A percentile compares a stretch with the other conserved stretches of the same genome.
phyloP scores from a whole-genome alignment of 1,140 invertebrate species.

The Zaprionus lachaisei region DNA sequence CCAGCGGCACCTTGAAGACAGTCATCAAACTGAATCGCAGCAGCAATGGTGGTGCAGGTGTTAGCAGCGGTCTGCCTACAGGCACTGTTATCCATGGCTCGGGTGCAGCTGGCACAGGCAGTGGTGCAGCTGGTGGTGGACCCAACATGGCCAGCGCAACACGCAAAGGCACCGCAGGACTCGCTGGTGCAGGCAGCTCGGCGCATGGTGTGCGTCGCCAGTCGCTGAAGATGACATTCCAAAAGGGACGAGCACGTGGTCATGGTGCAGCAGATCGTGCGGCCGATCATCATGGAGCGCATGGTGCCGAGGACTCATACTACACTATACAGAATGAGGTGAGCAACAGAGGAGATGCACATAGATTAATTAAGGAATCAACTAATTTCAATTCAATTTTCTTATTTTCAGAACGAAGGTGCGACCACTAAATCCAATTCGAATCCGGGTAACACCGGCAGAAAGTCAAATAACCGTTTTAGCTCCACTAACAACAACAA shows the following conservation, averaged over 20 bases:
- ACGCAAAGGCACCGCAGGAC: conserved; percentile 51
- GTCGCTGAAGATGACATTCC: conserved; percentile 92
- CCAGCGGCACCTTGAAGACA: conserved; percentile 91
- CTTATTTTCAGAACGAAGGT: conserved; percentile 77
- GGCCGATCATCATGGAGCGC: conserved; percentile 84
- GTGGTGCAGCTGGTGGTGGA: conserved; percentile 79
- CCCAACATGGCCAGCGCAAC: conserved; percentile 83
- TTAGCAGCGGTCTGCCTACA: conserved; percentile 53
- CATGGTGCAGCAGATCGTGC: conserved; percentile 85
- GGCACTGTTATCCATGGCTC: conserved; percentile 66
- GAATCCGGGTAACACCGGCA: conserved; percentile 56
- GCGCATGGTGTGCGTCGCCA: conserved; percentile 87
- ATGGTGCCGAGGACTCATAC: conserved; percentile 87
- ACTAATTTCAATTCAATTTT: background rate
- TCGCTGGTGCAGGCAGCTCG: conserved; percentile 48
- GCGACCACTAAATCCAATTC: conserved; percentile 64
- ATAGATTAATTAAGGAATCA: background rate
- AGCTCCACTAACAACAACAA: conserved; percentile 68
- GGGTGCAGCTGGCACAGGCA: conserved; percentile 35
- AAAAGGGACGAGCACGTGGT: conserved; percentile 88
- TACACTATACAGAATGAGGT: conserved; percentile 93
- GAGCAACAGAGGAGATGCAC: conserved; percentile 35
- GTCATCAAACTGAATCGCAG: conserved; percentile 90
- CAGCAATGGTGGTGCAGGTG: conserved; percentile 59
- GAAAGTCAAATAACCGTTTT: conserved; percentile 80